Evolutionary conservation across 2,113 vertebrate species (phyloP), one percentile per base, ranked within the genome.

Genomic region (Pseudopipra pipra): DNA sequence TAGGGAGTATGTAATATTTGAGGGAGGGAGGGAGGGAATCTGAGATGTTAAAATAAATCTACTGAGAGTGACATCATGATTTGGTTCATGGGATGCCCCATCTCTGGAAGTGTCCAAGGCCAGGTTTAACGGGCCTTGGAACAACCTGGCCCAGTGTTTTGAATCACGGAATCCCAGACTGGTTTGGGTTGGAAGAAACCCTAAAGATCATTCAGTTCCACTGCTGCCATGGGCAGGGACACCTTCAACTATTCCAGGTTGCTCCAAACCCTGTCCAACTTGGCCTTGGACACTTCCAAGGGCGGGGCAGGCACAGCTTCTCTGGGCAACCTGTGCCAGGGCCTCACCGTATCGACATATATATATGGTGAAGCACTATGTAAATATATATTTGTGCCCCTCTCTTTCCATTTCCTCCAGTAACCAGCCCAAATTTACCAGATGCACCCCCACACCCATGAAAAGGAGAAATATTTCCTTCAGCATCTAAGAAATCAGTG

Each of bases 41-140:
- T 8, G 33, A 47, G 65, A 7, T 39, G 39, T 25, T 39, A 9
- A n/a, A 72, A 24, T 13, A 23, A 30, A 33, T 30, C 15, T 7
- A 8, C 1, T 3, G 3, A n/a, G 43, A 39, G 22, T 0, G 2
- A 19, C 10, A 33, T 5, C 8, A 7, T 24, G 30, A 8, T 30
- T 1, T 3, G 56, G 11, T 71, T 30, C 24, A 7, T 8, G 37
- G 65, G 8, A 4, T 39, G 46, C 3, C 46, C 14, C 63, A 23
- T 28, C 47, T 19, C 39, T 63, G 65, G 47, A 16, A 8, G 1
- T 17, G 23, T 2, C 5, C 55, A 6, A 39, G 19, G 39, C 27
- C 14, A 7, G 31, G 14, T 1, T 61, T 39, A 46, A 9, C 8
- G 19, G 35, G 51, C 12, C 24, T 58, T 21, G 54, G 54, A 59